Percentiles rank a stretch among this genome's conserved stretches.
Evolutionary conservation across 2,113 vertebrate genomes (phyloP).

Genomic region (Phrynocephalus versicolor): DNA sequence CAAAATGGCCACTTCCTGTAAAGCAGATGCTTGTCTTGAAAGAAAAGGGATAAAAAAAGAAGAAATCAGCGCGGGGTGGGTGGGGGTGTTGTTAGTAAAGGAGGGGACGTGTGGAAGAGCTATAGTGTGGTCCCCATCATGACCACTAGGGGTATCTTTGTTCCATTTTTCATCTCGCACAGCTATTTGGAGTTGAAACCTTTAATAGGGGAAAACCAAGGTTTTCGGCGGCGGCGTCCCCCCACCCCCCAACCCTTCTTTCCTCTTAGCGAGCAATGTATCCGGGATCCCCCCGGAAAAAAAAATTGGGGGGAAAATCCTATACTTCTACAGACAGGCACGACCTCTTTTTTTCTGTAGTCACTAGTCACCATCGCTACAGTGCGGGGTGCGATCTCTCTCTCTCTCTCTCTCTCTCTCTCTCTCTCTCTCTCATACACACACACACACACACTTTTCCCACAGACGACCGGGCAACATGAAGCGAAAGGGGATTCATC

Average conservation of each 20-base stretch:
- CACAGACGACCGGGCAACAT: slow-evolving; percentile 43
- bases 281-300: slow-evolving; percentile 71
- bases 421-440: neutral
- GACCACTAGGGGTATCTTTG: slow-evolving; percentile 84
- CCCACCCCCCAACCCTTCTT: no score
- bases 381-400: no score
- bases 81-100: no score
- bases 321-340: slow-evolving; percentile 5
- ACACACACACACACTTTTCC: slow-evolving; percentile 29
- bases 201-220: slow-evolving; percentile 77
- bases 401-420: neutral
- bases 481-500: slow-evolving; percentile 70
- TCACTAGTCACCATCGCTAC: no score
- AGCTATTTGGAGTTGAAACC: slow-evolving; percentile 80
- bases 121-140: slow-evolving; percentile 67
- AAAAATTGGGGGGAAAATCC: slow-evolving; percentile 59
- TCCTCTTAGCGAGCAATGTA: slow-evolving; percentile 80
- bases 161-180: slow-evolving; percentile 82
- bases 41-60: rapidly evolving
- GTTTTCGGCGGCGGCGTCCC: slow-evolving; percentile 71
- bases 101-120: neutral
- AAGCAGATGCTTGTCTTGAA: neutral
- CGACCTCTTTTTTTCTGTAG: slow-evolving; percentile 36
- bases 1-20: neutral
- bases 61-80: neutral